phyloP scores from a whole-genome alignment of 2,888 invertebrate genomes.

The Mythimna albipuncta region DNA sequence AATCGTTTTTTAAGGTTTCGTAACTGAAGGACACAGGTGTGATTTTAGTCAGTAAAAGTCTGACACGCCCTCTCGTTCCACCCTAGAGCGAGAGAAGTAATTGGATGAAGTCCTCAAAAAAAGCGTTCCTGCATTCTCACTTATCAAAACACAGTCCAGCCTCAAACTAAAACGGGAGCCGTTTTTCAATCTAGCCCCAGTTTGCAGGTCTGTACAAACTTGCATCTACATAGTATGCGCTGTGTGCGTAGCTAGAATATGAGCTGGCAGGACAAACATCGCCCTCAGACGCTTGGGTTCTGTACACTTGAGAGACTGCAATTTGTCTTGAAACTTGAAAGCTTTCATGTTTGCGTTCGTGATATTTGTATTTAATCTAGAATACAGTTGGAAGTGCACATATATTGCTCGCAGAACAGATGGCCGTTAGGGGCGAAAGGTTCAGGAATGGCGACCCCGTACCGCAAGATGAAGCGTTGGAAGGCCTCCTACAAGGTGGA shows the following conservation, averaged over 20 bases:
- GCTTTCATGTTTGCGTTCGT: slow-evolving; percentile 11
- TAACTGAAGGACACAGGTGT: no score
- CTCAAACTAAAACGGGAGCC: not conserved
- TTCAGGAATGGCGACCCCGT: no score
- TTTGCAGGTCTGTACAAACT: slow-evolving; percentile 24
- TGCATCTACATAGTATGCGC: slow-evolving; percentile 11
- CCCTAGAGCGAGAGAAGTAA: no score
- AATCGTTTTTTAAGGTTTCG: no score
- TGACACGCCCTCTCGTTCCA: no score
- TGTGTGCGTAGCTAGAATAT: slow-evolving; percentile 59
- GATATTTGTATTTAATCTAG: slow-evolving; percentile 4
- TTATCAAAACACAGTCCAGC: not conserved
- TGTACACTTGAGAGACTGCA: slow-evolving; percentile 25
- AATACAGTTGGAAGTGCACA: not conserved
- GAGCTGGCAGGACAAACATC: slow-evolving; percentile 65
- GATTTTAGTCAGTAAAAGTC: no score
- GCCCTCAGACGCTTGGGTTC: slow-evolving; percentile 43
- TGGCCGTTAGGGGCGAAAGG: no score
- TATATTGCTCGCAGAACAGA: no score
- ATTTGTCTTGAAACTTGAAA: slow-evolving; percentile 13
- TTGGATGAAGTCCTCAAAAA: no score
- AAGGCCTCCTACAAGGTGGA: no score
- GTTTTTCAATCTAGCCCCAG: slow-evolving; percentile 49
- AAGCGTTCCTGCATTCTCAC: not conserved
- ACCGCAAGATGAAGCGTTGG: no score